A percentile compares a stretch with the other conserved stretches of the same genome.
Conservation (phyloP, 2,888 invertebrate species). For the Mechanitis messenoides region DNA sequence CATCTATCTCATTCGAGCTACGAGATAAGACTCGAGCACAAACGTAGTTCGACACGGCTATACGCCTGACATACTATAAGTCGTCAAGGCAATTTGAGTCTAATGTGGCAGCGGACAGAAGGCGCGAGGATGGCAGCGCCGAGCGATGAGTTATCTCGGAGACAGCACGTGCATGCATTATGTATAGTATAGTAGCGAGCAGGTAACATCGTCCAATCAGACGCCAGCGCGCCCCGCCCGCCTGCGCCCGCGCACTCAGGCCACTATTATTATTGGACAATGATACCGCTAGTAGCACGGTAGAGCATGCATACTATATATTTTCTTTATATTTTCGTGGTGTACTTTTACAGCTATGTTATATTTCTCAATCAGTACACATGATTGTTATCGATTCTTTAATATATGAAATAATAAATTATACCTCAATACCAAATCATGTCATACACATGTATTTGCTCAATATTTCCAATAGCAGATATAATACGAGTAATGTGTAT, state of each 20-base stretch:
- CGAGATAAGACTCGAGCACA: constrained; percentile 8
- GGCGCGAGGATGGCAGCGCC: not conserved
- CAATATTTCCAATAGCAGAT: no score
- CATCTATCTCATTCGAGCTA: constrained; percentile 11
- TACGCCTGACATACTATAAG: constrained; percentile 11
- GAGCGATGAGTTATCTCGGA: constrained; percentile 30
- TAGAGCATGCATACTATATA: constrained; percentile 20
- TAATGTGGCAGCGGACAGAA: constrained; percentile 11
- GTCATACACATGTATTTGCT: no score
- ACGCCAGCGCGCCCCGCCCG: constrained; percentile 31
- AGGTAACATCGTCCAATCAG: constrained; percentile 32
- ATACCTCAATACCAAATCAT: no score
- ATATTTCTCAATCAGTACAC: no score
- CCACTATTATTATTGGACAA: constrained; percentile 22
- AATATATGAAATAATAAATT: no score
- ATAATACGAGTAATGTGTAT: no score
- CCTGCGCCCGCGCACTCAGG: constrained; percentile 18
- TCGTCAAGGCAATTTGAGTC: constrained; percentile 18
- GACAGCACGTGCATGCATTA: constrained; percentile 25
- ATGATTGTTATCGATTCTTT: no score
- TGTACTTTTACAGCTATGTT: not conserved
- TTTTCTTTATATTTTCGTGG: constrained; percentile 6
- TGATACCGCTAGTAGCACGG: constrained; percentile 17
- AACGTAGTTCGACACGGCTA: not conserved
- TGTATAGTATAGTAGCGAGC: constrained; percentile 27